Percentiles rank a stretch among this genome's conserved stretches.
phyloP scores from a whole-genome alignment of 2,888 invertebrate genomes.

The Thera britannica region DNA sequence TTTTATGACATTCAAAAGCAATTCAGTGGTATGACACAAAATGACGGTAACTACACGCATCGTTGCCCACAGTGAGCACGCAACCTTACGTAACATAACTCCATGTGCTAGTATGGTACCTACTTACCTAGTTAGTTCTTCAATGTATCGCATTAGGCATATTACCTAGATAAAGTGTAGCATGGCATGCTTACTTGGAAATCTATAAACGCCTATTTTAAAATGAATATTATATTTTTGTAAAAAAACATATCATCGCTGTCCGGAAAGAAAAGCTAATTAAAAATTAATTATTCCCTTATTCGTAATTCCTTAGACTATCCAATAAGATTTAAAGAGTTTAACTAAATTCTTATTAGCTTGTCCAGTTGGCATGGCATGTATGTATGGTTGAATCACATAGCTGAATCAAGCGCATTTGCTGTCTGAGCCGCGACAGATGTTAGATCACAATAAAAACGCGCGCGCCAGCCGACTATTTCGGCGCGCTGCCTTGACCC shows the following conservation, averaged over 20 bases:
- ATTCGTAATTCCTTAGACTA: not conserved
- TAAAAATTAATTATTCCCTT: too few species aligned
- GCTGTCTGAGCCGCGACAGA: slow-evolving; percentile 68
- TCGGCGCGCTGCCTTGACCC: slow-evolving; percentile 84
- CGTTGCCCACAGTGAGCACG: slow-evolving; percentile 61
- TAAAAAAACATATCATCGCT: too few species aligned
- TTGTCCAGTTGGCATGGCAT: not conserved
- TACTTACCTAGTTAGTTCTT: slow-evolving; percentile 12
- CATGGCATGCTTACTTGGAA: not conserved
- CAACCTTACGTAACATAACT: slow-evolving; percentile 65
- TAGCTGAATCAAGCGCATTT: slow-evolving; percentile 53
- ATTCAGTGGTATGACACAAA: slow-evolving; percentile 53
- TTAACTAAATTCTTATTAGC: not conserved
- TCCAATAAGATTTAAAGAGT: slow-evolving; percentile 1
- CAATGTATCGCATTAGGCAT: not conserved
- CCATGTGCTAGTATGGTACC: slow-evolving; percentile 41
- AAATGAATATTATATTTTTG: too few species aligned
- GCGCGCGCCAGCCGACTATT: slow-evolving; percentile 81
- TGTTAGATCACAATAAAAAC: slow-evolving; percentile 84
- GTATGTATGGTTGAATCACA: slow-evolving; percentile 28
- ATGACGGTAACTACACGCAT: slow-evolving; percentile 66
- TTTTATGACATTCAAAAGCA: slow-evolving; percentile 28
- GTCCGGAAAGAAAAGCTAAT: too few species aligned
- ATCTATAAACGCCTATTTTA: too few species aligned
- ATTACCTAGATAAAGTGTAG: not conserved